These are phyloP conservation scores for Podarcis muralis DNA, from an alignment of 2,113 vertebrate species.

Conservation along the genomic window DNA sequence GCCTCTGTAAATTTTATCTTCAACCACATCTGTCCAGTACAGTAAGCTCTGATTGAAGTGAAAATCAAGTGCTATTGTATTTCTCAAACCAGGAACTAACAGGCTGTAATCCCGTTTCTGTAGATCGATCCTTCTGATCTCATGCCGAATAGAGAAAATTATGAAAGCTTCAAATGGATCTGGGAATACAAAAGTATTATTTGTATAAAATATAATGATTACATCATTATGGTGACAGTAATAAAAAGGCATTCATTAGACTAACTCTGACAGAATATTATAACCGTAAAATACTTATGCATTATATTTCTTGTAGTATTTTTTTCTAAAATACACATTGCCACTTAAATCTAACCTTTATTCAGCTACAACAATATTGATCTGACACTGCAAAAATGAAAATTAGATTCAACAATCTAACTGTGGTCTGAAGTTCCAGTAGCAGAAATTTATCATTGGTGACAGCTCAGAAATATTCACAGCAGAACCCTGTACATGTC, in stretches of 20 bases:
- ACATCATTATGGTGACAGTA: slow-evolving; percentile 1
- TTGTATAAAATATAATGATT: slow-evolving; percentile 37
- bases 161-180: slow-evolving; percentile 98
- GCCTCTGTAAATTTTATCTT: slow-evolving; percentile 98
- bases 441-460: background rate
- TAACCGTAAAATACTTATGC: slow-evolving; percentile 35
- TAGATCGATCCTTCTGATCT: slow-evolving; percentile 97
- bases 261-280: slow-evolving; percentile 28
- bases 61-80: slow-evolving; percentile 98
- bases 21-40: slow-evolving; percentile 99
- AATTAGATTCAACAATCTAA: slow-evolving; percentile 16
- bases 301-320: slow-evolving; percentile 32
- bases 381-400: background rate
- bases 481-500: background rate
- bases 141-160: slow-evolving; percentile 98
- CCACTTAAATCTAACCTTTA: slow-evolving; percentile 1
- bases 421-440: background rate
- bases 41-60: slow-evolving; percentile 95
- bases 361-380: slow-evolving; percentile 16
- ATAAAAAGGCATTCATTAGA: slow-evolving; percentile 12
- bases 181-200: slow-evolving; percentile 69
- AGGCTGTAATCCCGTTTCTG: slow-evolving; percentile 97
- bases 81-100: slow-evolving; percentile 93
- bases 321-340: slow-evolving; percentile 34
- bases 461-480: background rate